Conservation (phyloP, 2,797 vertebrate genomes). For the Sebastes steindachneri region DNA sequence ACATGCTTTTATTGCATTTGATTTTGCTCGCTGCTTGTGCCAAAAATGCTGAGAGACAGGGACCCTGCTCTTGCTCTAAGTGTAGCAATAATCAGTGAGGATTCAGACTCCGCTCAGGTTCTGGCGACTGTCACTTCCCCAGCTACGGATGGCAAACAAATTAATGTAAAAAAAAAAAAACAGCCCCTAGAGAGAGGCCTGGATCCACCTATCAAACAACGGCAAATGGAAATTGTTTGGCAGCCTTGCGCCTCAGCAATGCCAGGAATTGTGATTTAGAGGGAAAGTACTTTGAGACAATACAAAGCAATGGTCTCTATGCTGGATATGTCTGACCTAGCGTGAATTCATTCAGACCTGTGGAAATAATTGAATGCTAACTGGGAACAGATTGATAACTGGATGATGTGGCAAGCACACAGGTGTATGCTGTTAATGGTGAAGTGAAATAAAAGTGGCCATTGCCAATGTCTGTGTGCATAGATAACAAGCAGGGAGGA, state of each 20-base stretch:
- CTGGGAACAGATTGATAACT: slow-evolving; percentile 29
- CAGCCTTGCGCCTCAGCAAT: slow-evolving; percentile 28
- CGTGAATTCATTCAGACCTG: slow-evolving; percentile 26
- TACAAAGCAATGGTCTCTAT: slow-evolving; percentile 19
- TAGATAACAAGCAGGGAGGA: slow-evolving; percentile 10
- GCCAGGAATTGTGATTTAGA: slow-evolving; percentile 56
- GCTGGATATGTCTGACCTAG: slow-evolving; percentile 34
- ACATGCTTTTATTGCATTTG: slow-evolving; percentile 84
- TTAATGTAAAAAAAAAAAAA: slow-evolving; percentile 25
- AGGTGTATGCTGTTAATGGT: slow-evolving; percentile 9
- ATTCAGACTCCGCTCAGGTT: slow-evolving; percentile 56
- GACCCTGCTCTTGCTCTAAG: slow-evolving; percentile 57
- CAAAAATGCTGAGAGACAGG: slow-evolving; percentile 70
- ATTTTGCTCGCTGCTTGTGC: slow-evolving; percentile 71
- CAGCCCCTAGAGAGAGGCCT: slow-evolving; percentile 37
- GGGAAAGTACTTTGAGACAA: slow-evolving; percentile 48
- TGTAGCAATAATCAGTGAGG: slow-evolving; percentile 55
- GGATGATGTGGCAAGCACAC: slow-evolving; percentile 3
- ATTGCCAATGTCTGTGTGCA: neutral
- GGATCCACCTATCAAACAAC: slow-evolving; percentile 63
- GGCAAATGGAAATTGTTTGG: slow-evolving; percentile 53
- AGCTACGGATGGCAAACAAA: slow-evolving; percentile 45
- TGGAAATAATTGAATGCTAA: slow-evolving; percentile 28
- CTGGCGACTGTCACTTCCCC: slow-evolving; percentile 57
- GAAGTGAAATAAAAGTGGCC: slow-evolving; percentile 4